A percentile compares a stretch with the other conserved stretches of the same genome.
Evolutionary conservation across 2,797 vertebrate genomes (phyloP).

Genomic region (Enoplosus armatus): DNA sequence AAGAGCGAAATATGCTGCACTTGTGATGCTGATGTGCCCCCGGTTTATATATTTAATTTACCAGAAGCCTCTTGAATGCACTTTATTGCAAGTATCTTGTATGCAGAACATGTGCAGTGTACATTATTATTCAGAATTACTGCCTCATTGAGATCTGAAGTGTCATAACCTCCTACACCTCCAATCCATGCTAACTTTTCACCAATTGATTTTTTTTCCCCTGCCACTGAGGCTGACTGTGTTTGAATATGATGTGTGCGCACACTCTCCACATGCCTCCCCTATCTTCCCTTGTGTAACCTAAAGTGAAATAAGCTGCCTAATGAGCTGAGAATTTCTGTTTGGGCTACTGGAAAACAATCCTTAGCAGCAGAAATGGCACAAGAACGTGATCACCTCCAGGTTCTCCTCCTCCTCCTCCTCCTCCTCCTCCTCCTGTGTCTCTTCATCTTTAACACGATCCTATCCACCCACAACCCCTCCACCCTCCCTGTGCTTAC

Average conservation of each 20-base stretch:
- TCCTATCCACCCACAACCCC: conserved; percentile 63
- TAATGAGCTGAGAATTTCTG: conserved; percentile 67
- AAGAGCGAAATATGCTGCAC: conserved; percentile 32
- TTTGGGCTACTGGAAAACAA: conserved; percentile 59
- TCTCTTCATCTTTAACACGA: conserved; percentile 67
- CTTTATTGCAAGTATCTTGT: conserved; percentile 46
- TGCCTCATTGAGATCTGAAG: conserved; percentile 69
- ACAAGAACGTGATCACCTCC: conserved; percentile 61
- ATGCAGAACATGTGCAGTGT: conserved; percentile 44
- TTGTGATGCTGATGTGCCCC: conserved; percentile 43
- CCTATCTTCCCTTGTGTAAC: conserved; percentile 27
- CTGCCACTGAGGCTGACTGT: conserved; percentile 35
- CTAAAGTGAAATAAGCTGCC: conserved; percentile 51
- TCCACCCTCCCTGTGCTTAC: conserved; percentile 46
- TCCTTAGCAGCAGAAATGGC: conserved; percentile 63
- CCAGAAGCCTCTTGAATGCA: conserved; percentile 47
- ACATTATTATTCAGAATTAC: conserved; percentile 66
- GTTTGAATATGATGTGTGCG: conserved; percentile 12
- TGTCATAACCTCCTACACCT: conserved; percentile 71
- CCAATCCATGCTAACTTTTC: conserved; percentile 53
- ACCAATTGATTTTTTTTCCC: conserved; percentile 45
- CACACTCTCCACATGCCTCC: neutral
- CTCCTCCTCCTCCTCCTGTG: conserved; percentile 39
- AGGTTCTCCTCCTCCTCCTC: conserved; percentile 49
- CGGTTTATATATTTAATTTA: conserved; percentile 37